Conservation (phyloP, 2,113 vertebrate genomes). For the Numida meleagris region DNA sequence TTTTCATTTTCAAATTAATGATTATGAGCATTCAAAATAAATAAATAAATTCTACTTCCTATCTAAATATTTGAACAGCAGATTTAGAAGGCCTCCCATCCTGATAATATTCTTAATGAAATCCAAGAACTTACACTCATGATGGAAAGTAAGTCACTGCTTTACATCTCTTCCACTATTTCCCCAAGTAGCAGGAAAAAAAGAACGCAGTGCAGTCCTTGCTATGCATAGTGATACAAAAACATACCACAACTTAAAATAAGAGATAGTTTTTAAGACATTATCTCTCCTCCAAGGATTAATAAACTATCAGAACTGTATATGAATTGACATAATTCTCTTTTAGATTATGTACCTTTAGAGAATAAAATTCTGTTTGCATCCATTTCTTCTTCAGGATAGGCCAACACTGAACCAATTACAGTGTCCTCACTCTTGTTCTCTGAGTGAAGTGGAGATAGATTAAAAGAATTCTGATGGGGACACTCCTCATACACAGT, state of each 20-base stretch:
- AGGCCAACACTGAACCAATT: conserved; percentile 13
- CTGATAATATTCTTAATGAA: neutral
- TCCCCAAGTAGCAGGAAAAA: neutral
- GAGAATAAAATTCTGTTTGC: neutral
- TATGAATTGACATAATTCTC: neutral
- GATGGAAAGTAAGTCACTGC: neutral
- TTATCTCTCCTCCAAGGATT: neutral
- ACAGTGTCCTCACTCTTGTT: neutral
- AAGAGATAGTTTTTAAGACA: neutral
- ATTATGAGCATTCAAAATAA: neutral
- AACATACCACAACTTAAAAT: neutral
- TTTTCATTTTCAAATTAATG: neutral
- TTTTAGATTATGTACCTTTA: neutral
- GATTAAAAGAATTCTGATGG: conserved; percentile 11
- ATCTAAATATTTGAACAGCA: neutral
- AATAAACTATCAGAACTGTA: neutral
- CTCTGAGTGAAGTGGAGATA: neutral
- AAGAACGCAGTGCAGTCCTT: neutral
- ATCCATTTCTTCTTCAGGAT: conserved; percentile 26
- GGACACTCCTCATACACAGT: conserved; percentile 75
- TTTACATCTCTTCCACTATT: neutral
- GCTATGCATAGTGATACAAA: neutral
- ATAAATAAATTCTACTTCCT: neutral
- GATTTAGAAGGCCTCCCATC: neutral
- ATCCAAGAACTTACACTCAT: neutral